These are phyloP conservation scores for Xestia c-nigrum DNA, from an alignment of 2,888 invertebrate species.

Conservation along the genomic window DNA sequence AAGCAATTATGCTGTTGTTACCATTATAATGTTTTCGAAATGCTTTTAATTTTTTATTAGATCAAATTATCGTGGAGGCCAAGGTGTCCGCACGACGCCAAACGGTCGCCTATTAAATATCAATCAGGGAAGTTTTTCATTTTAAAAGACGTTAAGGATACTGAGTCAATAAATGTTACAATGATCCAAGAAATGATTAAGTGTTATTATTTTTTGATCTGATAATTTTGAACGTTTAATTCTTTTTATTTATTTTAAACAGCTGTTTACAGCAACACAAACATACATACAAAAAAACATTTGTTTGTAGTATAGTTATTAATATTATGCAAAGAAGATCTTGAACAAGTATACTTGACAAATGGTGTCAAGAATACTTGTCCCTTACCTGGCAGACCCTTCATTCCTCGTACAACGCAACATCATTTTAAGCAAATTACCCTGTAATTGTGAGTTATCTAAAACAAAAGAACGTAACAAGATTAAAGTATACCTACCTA, in stretches of 20 bases:
- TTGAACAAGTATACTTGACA: slow-evolving; percentile 7
- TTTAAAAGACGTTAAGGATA: slow-evolving; percentile 43
- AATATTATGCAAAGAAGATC: neutral
- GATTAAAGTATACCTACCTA: slow-evolving; percentile 46
- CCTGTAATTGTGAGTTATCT: slow-evolving; percentile 55
- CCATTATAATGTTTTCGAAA: slow-evolving; percentile 88
- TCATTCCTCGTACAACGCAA: slow-evolving; percentile 34
- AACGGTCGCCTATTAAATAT: slow-evolving; percentile 86
- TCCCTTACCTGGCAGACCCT: slow-evolving; percentile 10
- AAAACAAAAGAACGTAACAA: slow-evolving; percentile 60
- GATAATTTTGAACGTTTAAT: slow-evolving; percentile 16
- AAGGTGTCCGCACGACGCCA: slow-evolving; percentile 84
- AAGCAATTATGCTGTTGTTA: slow-evolving; percentile 89
- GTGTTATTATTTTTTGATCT: slow-evolving; percentile 21
- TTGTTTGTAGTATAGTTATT: neutral
- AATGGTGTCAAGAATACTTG: neutral
- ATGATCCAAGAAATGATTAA: slow-evolving; percentile 34
- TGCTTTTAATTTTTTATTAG: slow-evolving; percentile 90
- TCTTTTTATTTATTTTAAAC: slow-evolving; percentile 1
- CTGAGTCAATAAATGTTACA: slow-evolving; percentile 56
- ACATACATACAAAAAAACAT: neutral
- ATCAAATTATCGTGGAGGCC: slow-evolving; percentile 82
- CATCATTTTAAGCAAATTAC: slow-evolving; percentile 53
- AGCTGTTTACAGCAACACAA: neutral
- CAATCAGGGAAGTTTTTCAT: slow-evolving; percentile 78